Conservation (phyloP, 1,140 invertebrate genomes). For the Eriocheir sinensis region DNA sequence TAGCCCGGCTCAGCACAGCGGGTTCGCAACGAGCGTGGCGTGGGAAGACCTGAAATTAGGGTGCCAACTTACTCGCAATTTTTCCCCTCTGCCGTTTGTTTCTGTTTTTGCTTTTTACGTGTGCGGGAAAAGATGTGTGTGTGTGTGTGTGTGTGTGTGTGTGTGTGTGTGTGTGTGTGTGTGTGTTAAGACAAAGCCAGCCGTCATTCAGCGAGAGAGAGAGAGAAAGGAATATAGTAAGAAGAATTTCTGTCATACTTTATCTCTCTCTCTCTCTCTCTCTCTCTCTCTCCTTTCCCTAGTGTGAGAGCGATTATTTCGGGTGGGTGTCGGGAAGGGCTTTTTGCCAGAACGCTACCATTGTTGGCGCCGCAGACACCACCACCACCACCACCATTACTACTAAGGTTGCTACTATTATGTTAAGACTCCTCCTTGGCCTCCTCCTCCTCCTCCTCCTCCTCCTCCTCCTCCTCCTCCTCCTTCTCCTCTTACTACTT, state of each 20-base stretch:
- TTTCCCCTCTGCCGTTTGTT: background rate
- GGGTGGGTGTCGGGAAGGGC: background rate
- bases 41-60: too few relatives aligned
- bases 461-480: slow-evolving; percentile 43
- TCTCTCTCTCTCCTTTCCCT: background rate
- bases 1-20: too few relatives aligned
- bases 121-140: background rate
- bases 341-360: background rate
- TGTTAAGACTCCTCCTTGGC: background rate
- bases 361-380: background rate
- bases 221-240: background rate
- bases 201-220: background rate
- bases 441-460: slow-evolving; percentile 33
- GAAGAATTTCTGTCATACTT: background rate
- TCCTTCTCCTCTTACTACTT: background rate
- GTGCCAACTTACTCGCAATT: too few relatives aligned
- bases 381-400: background rate
- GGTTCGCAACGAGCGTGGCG: too few relatives aligned
- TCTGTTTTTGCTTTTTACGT: slow-evolving; percentile 11
- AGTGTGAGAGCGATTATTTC: slow-evolving; percentile 23
- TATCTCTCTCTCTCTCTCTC: slow-evolving; percentile 52
- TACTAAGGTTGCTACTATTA: too few relatives aligned
- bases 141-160: slow-evolving; percentile 33
- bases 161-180: slow-evolving; percentile 28
- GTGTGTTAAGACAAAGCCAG: background rate